Percentiles rank a stretch among this genome's conserved stretches.
Evolutionary conservation across 2,113 vertebrate genomes (phyloP).

Genomic region (Daphoenositta chrysoptera): DNA sequence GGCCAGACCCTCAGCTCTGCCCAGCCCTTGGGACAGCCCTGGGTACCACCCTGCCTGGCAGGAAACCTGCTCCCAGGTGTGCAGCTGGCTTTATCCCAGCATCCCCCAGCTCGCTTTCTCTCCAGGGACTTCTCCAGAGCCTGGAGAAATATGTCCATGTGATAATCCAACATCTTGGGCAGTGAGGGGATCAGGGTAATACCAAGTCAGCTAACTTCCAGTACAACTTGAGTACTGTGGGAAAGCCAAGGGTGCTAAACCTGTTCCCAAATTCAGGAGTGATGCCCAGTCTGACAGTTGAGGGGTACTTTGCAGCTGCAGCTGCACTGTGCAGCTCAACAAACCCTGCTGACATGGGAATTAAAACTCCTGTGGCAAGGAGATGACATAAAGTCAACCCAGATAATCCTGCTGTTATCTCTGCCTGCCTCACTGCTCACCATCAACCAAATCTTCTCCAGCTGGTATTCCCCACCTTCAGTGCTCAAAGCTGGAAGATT

Average conservation of each 20-base stretch:
- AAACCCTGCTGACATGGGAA: neutral
- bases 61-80: neutral
- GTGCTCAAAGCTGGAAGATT: neutral
- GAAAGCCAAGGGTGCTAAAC: neutral
- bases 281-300: neutral
- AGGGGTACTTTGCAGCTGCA: neutral
- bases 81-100: neutral
- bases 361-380: neutral
- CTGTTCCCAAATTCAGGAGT: neutral
- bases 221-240: neutral
- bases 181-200: neutral
- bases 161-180: neutral
- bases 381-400: neutral
- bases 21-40: neutral
- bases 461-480: neutral
- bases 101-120: neutral
- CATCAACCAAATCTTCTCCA: neutral
- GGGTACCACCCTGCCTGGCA: neutral
- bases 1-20: neutral
- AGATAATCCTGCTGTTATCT: neutral
- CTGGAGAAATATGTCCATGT: neutral
- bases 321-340: neutral
- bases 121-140: neutral
- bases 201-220: neutral
- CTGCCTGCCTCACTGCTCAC: neutral